Percentiles rank a stretch among this genome's conserved stretches.
These are phyloP conservation scores for Ophion costatus DNA, from an alignment of 2,888 invertebrate species.

Conservation along the genomic window DNA sequence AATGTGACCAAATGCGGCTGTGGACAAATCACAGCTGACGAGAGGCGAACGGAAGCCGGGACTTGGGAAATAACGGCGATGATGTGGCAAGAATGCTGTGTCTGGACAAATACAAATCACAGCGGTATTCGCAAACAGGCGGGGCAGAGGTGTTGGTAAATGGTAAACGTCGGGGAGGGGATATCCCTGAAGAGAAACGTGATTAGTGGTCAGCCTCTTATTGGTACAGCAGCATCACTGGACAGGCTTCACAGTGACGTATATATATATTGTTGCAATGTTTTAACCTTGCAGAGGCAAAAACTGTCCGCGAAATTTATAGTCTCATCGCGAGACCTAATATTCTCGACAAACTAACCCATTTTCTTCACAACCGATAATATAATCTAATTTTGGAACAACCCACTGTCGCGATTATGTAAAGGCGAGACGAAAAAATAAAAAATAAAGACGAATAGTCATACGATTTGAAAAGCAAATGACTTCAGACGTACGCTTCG, in stretches of 20 bases:
- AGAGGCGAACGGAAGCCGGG: not conserved
- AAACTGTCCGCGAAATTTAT: not conserved
- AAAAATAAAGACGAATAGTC: slow-evolving; percentile 11
- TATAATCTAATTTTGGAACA: slow-evolving; percentile 66
- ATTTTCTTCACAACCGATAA: slow-evolving; percentile 9
- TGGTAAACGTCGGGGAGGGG: slow-evolving; percentile 24
- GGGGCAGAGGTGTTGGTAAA: slow-evolving; percentile 20
- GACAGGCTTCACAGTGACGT: not conserved
- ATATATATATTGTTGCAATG: not conserved
- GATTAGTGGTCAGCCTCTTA: slow-evolving; percentile 18
- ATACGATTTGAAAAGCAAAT: slow-evolving; percentile 29
- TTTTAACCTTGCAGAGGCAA: not conserved
- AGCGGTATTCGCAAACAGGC: slow-evolving; percentile 25
- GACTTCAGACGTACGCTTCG: slow-evolving; percentile 24
- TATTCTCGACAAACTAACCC: slow-evolving; percentile 11
- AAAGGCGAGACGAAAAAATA: slow-evolving; percentile 59
- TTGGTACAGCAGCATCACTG: slow-evolving; percentile 35
- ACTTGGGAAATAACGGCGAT: not conserved
- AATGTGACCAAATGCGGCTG: not conserved
- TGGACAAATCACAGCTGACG: not conserved
- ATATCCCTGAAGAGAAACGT: slow-evolving; percentile 5
- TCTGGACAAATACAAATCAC: not conserved
- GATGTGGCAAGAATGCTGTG: slow-evolving; percentile 33
- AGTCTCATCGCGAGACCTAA: not conserved
- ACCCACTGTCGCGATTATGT: slow-evolving; percentile 67